phyloP scores from a whole-genome alignment of 1,140 invertebrate genomes.

The Scaptomyza pallida region DNA sequence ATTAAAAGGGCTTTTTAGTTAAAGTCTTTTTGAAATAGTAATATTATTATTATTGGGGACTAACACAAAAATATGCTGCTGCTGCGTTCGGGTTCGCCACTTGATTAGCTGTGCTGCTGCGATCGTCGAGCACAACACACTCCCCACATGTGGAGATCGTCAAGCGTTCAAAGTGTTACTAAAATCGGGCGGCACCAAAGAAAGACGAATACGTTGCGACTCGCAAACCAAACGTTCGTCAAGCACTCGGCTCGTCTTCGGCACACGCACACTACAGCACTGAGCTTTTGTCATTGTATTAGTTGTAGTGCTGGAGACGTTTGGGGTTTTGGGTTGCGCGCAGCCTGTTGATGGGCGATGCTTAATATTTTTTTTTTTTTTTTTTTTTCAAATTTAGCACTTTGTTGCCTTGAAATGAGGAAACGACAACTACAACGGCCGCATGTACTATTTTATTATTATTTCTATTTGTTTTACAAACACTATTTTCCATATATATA shows the following conservation, averaged over 20 bases:
- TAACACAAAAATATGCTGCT: constrained; percentile 51
- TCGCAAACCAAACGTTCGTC: constrained; percentile 6
- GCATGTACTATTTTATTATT: constrained; percentile 43
- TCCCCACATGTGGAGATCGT: constrained; percentile 84
- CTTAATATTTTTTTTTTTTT: neutral
- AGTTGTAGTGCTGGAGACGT: constrained; percentile 10
- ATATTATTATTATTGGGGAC: constrained; percentile 43
- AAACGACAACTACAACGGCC: constrained; percentile 53
- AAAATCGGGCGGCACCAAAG: constrained; percentile 74
- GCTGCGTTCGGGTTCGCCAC: constrained; percentile 49
- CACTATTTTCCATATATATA: constrained; percentile 47
- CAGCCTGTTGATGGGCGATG: constrained; percentile 29
- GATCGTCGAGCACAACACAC: constrained; percentile 82
- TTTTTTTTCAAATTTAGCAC: constrained; percentile 65
- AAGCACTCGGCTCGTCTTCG: constrained; percentile 26
- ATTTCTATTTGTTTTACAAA: constrained; percentile 19
- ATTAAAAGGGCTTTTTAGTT: neutral
- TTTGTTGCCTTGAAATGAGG: constrained; percentile 80
- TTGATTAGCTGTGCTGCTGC: constrained; percentile 71
- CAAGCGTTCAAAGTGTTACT: constrained; percentile 84
- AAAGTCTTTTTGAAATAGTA: neutral
- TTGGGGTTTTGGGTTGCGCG: constrained; percentile 23
- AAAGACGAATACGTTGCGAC: constrained; percentile 64
- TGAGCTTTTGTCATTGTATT: constrained; percentile 12
- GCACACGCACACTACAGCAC: constrained; percentile 32